Evolutionary conservation across 2,113 vertebrate species (phyloP), one percentile per base, ranked within the genome.

Genomic region (Limnothrissa miodon): DNA sequence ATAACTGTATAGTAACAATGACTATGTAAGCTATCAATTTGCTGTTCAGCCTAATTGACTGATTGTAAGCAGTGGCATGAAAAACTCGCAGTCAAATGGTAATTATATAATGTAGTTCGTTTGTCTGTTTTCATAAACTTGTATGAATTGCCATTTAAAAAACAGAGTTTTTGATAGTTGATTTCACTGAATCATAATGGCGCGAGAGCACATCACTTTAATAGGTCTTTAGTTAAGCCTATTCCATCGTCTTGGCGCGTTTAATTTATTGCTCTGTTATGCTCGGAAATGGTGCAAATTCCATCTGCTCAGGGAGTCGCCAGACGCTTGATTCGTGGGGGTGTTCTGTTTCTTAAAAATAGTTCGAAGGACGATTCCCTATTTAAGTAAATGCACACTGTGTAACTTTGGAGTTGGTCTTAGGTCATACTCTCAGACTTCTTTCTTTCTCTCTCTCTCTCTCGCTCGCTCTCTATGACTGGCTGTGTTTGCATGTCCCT

Each of bases 281-380:
- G 80, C 17, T 81, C 1, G 62, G 80, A 78, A 25, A 81, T 70
- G 44, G 45, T 7, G 17, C 45, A 46, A 17, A 81, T 83, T 81
- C 78, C 36, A 39, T 74, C 17, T 81, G 25, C 80, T 53, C 48
- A 78, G 17, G 70, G 39, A 78, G 33, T 83, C 33, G 17, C 46
- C 39, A 74, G 79, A 74, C 74, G 51, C 36, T 74, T 45, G 17
- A 80, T 56, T 46, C 4, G 51, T 62, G 42, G 39, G 62, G 48
- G 85, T 62, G 84, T 83, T 19, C 56, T 45, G 53, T 86, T 80
- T 44, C 44, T 15, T 46, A 74, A 42, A 84, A 82, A 70, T 82
- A 83, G 36, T 44, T 33, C 8, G 44, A 82, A 70, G 82, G 80
- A 81, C 79, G 11, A 44, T 53, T 86, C 70, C 70, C 17, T 82